phyloP scores from a whole-genome alignment of 2,888 invertebrate species.

The Periphyllus acericola region DNA sequence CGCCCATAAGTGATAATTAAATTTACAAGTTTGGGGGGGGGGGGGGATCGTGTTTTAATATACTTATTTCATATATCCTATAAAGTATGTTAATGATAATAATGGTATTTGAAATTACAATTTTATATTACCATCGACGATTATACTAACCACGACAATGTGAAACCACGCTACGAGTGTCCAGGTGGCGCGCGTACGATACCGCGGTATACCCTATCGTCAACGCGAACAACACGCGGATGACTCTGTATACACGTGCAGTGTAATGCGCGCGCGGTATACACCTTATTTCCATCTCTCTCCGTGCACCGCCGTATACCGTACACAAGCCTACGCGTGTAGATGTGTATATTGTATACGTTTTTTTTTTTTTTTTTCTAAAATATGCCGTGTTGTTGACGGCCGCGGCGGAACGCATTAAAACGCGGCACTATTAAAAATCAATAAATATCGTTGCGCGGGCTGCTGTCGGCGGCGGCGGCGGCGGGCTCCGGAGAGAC shows the following conservation, averaged over 20 bases:
- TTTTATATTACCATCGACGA: not conserved
- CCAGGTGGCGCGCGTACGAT: too few species aligned
- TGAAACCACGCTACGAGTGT: not conserved
- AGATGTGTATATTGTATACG: not conserved
- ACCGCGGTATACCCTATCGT: not conserved
- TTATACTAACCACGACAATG: not conserved
- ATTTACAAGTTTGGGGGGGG: too few species aligned
- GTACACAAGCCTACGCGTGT: too few species aligned
- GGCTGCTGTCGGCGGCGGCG: constrained; percentile 29
- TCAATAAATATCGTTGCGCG: constrained; percentile 57
- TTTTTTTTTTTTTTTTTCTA: not conserved
- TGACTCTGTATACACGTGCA: not conserved
- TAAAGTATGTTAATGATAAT: not conserved
- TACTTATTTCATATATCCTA: too few species aligned
- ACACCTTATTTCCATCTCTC: not conserved
- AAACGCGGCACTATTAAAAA: constrained; percentile 55
- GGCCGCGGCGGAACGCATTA: constrained; percentile 12
- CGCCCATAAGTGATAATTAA: too few species aligned
- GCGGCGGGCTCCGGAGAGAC: constrained; percentile 6
- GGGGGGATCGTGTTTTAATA: too few species aligned
- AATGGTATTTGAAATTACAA: not conserved
- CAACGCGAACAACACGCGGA: not conserved
- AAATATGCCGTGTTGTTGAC: not conserved
- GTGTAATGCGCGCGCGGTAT: too few species aligned
- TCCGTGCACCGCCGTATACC: too few species aligned